These are phyloP conservation scores for Dendrocopos noguchii DNA, from an alignment of 2,113 vertebrate genomes.

Conservation along the genomic window DNA sequence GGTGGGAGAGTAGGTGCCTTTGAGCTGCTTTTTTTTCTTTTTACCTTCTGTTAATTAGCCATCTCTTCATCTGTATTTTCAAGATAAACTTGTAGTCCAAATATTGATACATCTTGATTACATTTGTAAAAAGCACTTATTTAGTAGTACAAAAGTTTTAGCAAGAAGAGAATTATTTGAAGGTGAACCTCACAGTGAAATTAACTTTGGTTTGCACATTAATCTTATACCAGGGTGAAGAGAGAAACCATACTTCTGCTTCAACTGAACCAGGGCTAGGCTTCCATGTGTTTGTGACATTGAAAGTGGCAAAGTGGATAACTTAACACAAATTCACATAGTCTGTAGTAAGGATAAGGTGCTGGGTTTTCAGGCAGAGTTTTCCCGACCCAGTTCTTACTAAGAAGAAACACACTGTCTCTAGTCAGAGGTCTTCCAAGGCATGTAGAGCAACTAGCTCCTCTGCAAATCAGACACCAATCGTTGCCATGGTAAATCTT, in stretches of 20 bases:
- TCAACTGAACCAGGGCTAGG: neutral
- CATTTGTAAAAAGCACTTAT: neutral
- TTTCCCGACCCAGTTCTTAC: neutral
- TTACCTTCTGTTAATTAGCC: neutral
- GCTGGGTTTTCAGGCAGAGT: neutral
- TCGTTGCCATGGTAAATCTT: neutral
- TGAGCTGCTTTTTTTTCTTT: neutral
- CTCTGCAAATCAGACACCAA: neutral
- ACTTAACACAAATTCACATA: fast-evolving
- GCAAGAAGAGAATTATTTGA: neutral
- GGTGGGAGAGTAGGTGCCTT: fast-evolving
- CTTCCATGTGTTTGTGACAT: neutral
- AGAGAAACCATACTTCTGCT: neutral
- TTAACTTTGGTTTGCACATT: neutral
- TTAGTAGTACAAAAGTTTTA: neutral
- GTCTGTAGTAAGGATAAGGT: neutral
- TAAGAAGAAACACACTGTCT: neutral
- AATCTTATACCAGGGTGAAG: neutral
- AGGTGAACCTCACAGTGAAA: neutral
- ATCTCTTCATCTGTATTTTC: neutral
- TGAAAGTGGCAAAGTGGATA: neutral
- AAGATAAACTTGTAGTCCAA: neutral
- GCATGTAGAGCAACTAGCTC: neutral
- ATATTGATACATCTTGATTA: neutral
- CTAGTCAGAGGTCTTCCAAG: neutral